Conservation (phyloP, 2,888 invertebrate genomes). For the Patella ulyssiponensis region DNA sequence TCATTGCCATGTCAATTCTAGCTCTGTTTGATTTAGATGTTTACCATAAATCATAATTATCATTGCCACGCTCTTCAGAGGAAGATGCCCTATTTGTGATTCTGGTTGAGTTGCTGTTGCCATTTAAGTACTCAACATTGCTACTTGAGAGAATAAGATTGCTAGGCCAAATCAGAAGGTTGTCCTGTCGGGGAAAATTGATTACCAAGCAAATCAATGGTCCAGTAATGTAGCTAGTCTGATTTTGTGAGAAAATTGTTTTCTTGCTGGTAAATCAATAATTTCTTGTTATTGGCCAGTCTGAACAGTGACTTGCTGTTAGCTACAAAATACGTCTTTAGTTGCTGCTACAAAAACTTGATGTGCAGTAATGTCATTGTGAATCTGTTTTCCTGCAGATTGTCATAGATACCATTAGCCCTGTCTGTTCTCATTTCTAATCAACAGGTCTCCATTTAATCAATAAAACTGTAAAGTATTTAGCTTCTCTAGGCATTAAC, state of each 20-base stretch:
- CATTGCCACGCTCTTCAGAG: background rate
- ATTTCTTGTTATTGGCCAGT: conserved; percentile 22
- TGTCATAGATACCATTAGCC: too few relatives aligned
- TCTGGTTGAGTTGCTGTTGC: background rate
- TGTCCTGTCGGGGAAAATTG: conserved; percentile 26
- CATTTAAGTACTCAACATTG: background rate
- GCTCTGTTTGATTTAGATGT: conserved; percentile 2
- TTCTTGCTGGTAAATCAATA: conserved; percentile 34
- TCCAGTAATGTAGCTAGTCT: conserved; percentile 32
- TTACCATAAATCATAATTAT: conserved; percentile 9
- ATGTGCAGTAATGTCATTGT: conserved; percentile 6
- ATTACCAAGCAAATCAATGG: conserved; percentile 35
- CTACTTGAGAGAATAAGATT: background rate
- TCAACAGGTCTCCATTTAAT: too few relatives aligned
- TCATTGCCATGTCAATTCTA: background rate
- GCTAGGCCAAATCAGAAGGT: conserved; percentile 5
- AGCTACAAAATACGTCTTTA: conserved; percentile 13
- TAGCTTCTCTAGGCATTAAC: too few relatives aligned
- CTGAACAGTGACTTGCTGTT: conserved; percentile 25
- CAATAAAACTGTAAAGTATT: too few relatives aligned
- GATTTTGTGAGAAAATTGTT: conserved; percentile 39
- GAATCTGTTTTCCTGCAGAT: background rate
- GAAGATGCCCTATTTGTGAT: background rate
- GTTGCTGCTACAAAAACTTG: background rate
- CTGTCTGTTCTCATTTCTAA: too few relatives aligned